Conservation (phyloP, 2,888 invertebrate genomes). For the Lasioglossum pauxillum region DNA sequence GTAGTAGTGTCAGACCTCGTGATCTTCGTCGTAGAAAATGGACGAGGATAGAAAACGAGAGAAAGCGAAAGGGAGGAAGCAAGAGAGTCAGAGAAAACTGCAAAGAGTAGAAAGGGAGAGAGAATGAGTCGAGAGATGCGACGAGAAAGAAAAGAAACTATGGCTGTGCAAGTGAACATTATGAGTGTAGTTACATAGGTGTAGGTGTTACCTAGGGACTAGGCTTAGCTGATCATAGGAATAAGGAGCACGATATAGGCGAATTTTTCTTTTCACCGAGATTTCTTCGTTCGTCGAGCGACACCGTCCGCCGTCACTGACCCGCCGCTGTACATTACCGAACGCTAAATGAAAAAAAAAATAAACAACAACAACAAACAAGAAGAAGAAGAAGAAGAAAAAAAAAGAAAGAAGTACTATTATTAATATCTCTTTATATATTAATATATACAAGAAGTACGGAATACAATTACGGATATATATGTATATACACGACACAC, state of each 20-base stretch:
- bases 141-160: slow-evolving; percentile 79
- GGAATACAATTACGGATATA: slow-evolving; percentile 77
- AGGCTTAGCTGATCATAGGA: slow-evolving; percentile 80
- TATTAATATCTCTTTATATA: slow-evolving; percentile 82
- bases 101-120: slow-evolving; percentile 20
- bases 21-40: slow-evolving; percentile 3
- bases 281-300: slow-evolving; percentile 59
- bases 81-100: background rate
- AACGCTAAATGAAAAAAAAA: slow-evolving; percentile 41
- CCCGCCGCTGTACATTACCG: slow-evolving; percentile 81
- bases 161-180: slow-evolving; percentile 84
- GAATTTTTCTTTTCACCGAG: slow-evolving; percentile 71
- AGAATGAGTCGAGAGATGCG: slow-evolving; percentile 58
- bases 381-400: slow-evolving; percentile 44
- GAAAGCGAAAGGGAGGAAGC: background rate
- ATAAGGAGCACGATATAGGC: slow-evolving; percentile 77
- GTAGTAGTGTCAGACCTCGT: background rate
- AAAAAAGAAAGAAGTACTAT: slow-evolving; percentile 73
- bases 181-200: slow-evolving; percentile 82
- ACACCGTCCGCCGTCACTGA: slow-evolving; percentile 65
- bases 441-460: slow-evolving; percentile 79
- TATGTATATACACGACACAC: slow-evolving; percentile 75
- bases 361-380: background rate
- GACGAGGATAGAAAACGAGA: slow-evolving; percentile 25
- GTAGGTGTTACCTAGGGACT: slow-evolving; percentile 83